Conservation (phyloP, 2,888 invertebrate genomes). For the Pediacus dermestoides region DNA sequence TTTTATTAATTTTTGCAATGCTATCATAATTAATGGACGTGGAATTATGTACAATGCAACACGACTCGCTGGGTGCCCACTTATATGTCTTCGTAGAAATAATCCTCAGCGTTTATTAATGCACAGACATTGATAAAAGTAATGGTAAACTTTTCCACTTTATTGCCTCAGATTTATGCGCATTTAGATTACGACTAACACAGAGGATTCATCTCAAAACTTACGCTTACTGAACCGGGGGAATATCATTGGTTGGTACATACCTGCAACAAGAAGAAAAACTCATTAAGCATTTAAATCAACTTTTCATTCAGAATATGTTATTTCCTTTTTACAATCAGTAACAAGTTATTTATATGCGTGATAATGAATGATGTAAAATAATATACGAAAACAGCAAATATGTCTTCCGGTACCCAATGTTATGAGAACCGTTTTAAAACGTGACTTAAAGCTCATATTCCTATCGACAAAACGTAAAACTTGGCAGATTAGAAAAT, state of each 20-base stretch:
- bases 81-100: conserved; percentile 18
- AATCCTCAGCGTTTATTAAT: conserved; percentile 14
- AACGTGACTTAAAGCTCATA: conserved; percentile 1
- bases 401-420: no score
- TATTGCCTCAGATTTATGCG: conserved; percentile 10
- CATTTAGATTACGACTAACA: conserved; percentile 6
- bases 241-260: conserved; percentile 13
- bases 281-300: no score
- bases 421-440: no score
- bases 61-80: conserved; percentile 15
- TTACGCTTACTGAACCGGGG: conserved; percentile 7
- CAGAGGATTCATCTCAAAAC: conserved; percentile 12
- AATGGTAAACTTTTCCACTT: conserved; percentile 18
- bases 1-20: conserved; percentile 12
- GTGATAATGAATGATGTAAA: no score
- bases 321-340: no score
- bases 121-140: conserved; percentile 14
- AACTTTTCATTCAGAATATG: no score
- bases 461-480: conserved; percentile 1
- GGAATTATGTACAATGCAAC: conserved; percentile 19
- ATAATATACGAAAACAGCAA: no score
- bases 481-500: background rate
- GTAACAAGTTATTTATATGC: no score
- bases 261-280: conserved; percentile 24
- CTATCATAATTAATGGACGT: conserved; percentile 16